Evolutionary conservation across 2,113 vertebrate species (phyloP).

Genomic region (Hypocryptadius cinnamomeus): DNA sequence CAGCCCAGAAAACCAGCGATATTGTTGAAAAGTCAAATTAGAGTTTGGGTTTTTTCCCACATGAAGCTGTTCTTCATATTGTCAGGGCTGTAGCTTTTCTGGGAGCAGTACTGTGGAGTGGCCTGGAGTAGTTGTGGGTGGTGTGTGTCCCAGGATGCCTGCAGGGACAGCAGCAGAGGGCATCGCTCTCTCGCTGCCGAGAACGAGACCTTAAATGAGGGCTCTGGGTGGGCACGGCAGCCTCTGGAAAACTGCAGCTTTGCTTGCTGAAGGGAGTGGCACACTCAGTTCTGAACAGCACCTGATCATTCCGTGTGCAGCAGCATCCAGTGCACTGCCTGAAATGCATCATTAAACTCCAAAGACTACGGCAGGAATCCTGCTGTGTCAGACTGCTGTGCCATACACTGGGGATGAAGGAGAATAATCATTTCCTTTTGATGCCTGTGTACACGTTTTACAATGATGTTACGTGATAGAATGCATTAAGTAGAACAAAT

Average conservation of each 20-base stretch:
- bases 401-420: not conserved
- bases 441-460: not conserved
- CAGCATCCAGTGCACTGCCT: not conserved
- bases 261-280: accelerated
- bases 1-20: not conserved
- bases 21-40: not conserved
- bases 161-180: not conserved
- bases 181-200: not conserved
- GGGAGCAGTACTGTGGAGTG: not conserved
- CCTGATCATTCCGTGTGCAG: not conserved
- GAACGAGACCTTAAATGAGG: not conserved
- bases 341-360: not conserved
- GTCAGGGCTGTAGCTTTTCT: not conserved
- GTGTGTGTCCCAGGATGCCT: not conserved
- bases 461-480: not conserved
- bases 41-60: not conserved
- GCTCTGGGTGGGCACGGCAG: not conserved
- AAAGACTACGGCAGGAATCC: not conserved
- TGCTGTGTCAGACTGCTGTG: not conserved
- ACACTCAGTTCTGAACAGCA: not conserved
- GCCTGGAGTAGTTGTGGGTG: not conserved
- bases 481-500: not conserved
- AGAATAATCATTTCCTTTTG: not conserved
- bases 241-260: not conserved
- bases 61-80: not conserved